Base-by-base conservation (phyloP, 2,888 invertebrate species). In the Lamproptera curius region DNA sequence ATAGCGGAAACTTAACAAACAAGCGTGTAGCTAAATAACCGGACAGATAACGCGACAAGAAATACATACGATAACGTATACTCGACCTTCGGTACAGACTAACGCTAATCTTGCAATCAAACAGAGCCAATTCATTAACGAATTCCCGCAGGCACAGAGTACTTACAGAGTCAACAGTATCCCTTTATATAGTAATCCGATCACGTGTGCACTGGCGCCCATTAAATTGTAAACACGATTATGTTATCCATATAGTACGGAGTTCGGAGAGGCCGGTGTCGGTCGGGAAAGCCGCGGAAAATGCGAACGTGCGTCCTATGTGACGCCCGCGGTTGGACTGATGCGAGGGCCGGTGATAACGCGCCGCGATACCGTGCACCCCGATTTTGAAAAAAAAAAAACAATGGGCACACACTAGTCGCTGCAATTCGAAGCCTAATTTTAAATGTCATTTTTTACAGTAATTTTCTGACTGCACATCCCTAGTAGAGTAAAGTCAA, bases 151-250 rank as follows among this genome's bases (percentile, higher is more conserved):
- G 61, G 58, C 60, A 62, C 61, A 28, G 28, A 5, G 58, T 70
- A 82, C 84, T 82, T 81, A 82, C 82, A 64, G 65, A 65, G 62
- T 67, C 65, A 76, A 76, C 77, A 78, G 66, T 75, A 57, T 61
- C 76, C 76, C 76, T 76, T 59, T 59, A 63, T 66, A 71, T 70
- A 57, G 76, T 76, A 81, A 82, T 83, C 78, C 80, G 70, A 77
- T 83, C 81, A 83, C 78, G 81, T 71, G 77, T 35, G 63, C 61
- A 58, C 56, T 63, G 60, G 50, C 57, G 70, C 78, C 76, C 82
- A 79, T 75, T 70, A 76, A 77, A 67, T 75, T 73, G 77, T 78
- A 73, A 73, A 70, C 67, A 70, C 64, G 59, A 76, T 70, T 53
- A 55, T 31, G 52, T 50, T 49, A 53, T 46, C 50, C 51, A 55